Evolutionary conservation across 2,797 vertebrate species (phyloP), one percentile per base, ranked within the genome.

Genomic region (Acanthurus tractus): DNA sequence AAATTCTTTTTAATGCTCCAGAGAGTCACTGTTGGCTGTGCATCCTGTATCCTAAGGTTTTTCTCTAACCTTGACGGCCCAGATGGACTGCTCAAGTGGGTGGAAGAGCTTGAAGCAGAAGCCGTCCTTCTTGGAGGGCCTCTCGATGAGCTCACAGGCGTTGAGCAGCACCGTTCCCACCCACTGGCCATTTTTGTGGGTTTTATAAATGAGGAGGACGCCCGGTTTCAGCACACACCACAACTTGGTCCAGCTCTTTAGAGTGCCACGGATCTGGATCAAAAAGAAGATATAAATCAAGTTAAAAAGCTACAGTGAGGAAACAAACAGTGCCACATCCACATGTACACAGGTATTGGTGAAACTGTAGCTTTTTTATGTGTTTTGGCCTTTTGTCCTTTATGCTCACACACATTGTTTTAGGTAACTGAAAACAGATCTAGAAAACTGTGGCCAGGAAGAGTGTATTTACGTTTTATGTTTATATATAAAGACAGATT

Each of bases 41-140:
- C 13, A 12, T 38, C n/a, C 14, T 34, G 23, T 13, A 9, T 42
- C 2, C 23, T 2, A 3, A 15, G 25, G 18, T 22, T 0, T 2
- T 15, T 0, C 56, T 22, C 88, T 76, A 59, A 99, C 98, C 97
- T 99, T 99, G 76, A 98, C 97, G 44, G 98, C 98, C 98, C 98
- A 99, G 93, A 99, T 98, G 83, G 97, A 99, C 82, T 99, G 98
- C 63, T 99, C 98, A 91, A 99, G 94, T 1, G 98, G 98, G 91
- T 99, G 98, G 89, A 98, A 99, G 76, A 99, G 97, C 86, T 99
- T 99, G 91, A 99, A 99, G 94, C 98, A 99, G 94, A 99, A 99
- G 62, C 98, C 98, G 65, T 99, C 98, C 84, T 99, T 99, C 93
- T 99, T 99, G 46, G 98, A 99, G 53, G 98, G 98, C 81, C 98